Conservation (phyloP, 1,140 invertebrate genomes). For the Formica exsecta region DNA sequence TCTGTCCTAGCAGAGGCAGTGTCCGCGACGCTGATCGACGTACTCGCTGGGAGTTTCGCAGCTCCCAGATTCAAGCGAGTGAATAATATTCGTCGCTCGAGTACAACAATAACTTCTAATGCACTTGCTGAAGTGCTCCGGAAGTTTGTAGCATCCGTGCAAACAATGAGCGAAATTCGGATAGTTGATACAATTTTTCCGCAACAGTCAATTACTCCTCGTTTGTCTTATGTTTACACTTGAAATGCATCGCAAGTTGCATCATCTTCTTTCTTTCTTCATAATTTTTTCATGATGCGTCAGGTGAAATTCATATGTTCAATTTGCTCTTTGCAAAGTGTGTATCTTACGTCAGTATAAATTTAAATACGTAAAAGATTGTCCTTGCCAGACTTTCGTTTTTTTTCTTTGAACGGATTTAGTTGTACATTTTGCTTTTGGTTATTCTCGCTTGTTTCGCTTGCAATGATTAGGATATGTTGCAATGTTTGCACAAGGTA, state of each 20-base stretch:
- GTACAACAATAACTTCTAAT: neutral
- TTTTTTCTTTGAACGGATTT: conserved; percentile 10
- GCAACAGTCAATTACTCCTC: conserved; percentile 4
- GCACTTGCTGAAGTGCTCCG: neutral
- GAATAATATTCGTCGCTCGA: neutral
- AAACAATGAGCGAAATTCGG: neutral
- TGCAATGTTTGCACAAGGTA: neutral
- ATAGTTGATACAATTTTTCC: conserved; percentile 29
- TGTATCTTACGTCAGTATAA: neutral
- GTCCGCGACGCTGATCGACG: neutral
- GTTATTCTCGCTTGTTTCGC: neutral
- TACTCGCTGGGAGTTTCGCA: conserved; percentile 16
- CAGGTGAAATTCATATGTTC: conserved; percentile 5
- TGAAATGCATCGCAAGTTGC: neutral
- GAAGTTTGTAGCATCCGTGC: neutral
- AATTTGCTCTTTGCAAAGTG: conserved; percentile 22
- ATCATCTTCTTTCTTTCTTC: neutral
- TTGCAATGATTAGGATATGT: conserved; percentile 18
- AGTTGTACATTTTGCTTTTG: neutral
- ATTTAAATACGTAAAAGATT: conserved; percentile 43
- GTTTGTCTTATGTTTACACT: neutral
- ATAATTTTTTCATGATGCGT: neutral
- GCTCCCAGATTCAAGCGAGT: conserved; percentile 22
- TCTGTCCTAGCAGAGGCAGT: neutral
- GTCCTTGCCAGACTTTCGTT: conserved; percentile 46